Base-by-base conservation (phyloP, 2,888 invertebrate species). In the Caenorhabditis panamensis region DNA sequence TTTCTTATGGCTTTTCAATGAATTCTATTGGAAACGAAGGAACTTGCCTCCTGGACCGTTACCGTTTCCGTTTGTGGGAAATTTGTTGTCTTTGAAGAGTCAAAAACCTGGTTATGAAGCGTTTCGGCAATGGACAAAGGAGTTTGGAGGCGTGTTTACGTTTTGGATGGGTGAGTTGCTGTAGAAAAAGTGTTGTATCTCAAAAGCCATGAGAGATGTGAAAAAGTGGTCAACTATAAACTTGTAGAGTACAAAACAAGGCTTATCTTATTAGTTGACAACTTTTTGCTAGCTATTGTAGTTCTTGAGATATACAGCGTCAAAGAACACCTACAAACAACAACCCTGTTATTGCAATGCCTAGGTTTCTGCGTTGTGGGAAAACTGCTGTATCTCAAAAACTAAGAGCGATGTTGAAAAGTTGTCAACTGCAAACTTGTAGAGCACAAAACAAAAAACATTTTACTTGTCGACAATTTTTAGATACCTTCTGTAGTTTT, bases 21-120 rank as follows among this genome's bases (percentile, higher is more conserved):
- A 81, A 28, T 24, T 71, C 0, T 66, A 81, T 37, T 81, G 80
- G 80, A 81, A 81, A 31, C 16, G 80, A 51, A 36, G 82, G 24
- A 72, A 72, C 68, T 41, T 82, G 13, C 82, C 79, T 16, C 79
- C 82, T 22, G 82, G 76, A 31, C 80, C 80, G 0, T 58, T 41
- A 1, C 80, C 80, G 0, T 13, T 71, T 0, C 76, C 76, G 4
- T 36, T 80, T 9, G 16, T 80, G 16, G 80, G 80, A 2, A 80
- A 76, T 54, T 20, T 76, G 13, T 16, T 64, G 47, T 20, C 53
- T 1, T 36, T 80, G 41, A 37, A 58, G 8, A 56, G 28, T 36
- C 16, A 44, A 11, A 53, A 64, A 26, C 80, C 76, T 11, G 80
- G 80, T 24, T 76, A 80, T 53, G 61, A 6, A 31, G 31, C 31